Evolutionary conservation across 2,797 vertebrate species (phyloP).

Genomic region (Lepus townsendii): DNA sequence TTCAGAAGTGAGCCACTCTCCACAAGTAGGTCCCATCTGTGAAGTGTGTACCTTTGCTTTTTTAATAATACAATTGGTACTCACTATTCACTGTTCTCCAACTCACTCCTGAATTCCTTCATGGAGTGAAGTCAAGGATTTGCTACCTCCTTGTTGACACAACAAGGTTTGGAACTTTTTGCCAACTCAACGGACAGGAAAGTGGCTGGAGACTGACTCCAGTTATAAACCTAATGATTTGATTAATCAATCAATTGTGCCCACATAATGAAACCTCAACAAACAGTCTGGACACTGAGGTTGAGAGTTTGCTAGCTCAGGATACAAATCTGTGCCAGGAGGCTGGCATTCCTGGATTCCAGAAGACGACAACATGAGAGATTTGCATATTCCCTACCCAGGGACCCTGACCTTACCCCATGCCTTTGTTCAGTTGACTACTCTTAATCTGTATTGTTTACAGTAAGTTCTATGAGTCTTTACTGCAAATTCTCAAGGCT

Average conservation of each 20-base stretch:
- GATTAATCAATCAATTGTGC: neutral
- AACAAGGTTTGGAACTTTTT: neutral
- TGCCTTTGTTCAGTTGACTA: neutral
- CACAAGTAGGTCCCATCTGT: too few relatives aligned
- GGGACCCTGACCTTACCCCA: neutral
- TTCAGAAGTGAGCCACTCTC: too few relatives aligned
- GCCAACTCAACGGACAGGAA: neutral
- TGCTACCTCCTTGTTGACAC: too few relatives aligned
- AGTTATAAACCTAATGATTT: neutral
- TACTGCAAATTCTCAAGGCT: neutral
- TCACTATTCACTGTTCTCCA: too few relatives aligned
- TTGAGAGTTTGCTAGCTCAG: neutral
- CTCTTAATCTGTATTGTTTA: neutral
- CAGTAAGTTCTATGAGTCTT: neutral
- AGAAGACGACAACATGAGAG: neutral
- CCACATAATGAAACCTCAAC: neutral
- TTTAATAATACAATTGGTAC: too few relatives aligned
- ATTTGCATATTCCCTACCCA: neutral
- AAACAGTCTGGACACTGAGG: neutral
- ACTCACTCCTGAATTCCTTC: too few relatives aligned
- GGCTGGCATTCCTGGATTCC: neutral
- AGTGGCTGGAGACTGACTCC: neutral
- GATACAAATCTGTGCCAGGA: neutral
- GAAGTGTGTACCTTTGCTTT: too few relatives aligned
- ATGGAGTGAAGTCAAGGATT: too few relatives aligned